Conservation (phyloP, 2,888 invertebrate genomes). For the Timema cristinae region DNA sequence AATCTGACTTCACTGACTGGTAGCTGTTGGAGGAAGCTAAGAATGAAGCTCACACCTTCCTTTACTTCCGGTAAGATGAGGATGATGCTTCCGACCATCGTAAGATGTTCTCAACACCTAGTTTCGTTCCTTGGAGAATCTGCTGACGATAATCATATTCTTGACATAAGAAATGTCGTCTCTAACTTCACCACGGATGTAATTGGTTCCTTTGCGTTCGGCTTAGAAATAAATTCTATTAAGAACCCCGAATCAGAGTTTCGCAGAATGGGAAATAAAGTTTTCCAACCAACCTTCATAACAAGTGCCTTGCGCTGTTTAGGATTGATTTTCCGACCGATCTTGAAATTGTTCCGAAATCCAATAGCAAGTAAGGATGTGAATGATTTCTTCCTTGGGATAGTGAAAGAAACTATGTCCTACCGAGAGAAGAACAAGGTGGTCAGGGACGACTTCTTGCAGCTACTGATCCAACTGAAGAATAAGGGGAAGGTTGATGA, state of each 20-base stretch:
- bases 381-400: slow-evolving; percentile 45
- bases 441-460: slow-evolving; percentile 50
- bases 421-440: slow-evolving; percentile 35
- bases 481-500: slow-evolving; percentile 43
- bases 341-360: not conserved
- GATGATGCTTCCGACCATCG: slow-evolving; percentile 26
- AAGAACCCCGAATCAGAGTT: slow-evolving; percentile 44
- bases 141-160: slow-evolving; percentile 14
- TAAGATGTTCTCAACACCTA: slow-evolving; percentile 25
- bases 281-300: slow-evolving; percentile 40
- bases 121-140: not conserved
- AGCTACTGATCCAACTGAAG: slow-evolving; percentile 51
- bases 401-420: slow-evolving; percentile 37
- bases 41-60: slow-evolving; percentile 29
- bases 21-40: slow-evolving; percentile 23
- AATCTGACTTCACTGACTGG: slow-evolving; percentile 27
- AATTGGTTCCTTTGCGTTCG: slow-evolving; percentile 50
- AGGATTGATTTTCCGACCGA: slow-evolving; percentile 18
- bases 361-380: slow-evolving; percentile 32
- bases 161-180: slow-evolving; percentile 44
- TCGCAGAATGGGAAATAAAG: slow-evolving; percentile 41
- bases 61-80: slow-evolving; percentile 31
- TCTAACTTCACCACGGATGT: slow-evolving; percentile 50
- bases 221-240: slow-evolving; percentile 47
- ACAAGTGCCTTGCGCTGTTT: slow-evolving; percentile 39